Percentiles rank a stretch among this genome's conserved stretches.
Evolutionary conservation across 1,140 invertebrate genomes (phyloP).

Genomic region (Hyposmocoma kahamanoa): DNA sequence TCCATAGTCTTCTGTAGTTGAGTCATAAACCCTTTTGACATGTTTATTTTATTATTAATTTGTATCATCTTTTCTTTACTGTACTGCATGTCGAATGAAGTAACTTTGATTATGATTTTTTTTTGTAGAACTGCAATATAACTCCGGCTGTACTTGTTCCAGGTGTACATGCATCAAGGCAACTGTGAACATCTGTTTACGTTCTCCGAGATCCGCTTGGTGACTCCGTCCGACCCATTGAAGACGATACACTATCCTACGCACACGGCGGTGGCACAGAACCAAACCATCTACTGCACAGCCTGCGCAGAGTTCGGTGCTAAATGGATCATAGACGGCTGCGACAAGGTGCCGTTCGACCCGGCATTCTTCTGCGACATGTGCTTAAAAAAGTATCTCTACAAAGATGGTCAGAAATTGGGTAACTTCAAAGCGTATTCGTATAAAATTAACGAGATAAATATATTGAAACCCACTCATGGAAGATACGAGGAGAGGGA

Average conservation of each 20-base stretch:
- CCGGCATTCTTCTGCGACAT: constrained; percentile 79
- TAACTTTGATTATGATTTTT: too few species aligned
- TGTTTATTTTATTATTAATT: too few species aligned
- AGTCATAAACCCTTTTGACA: too few species aligned
- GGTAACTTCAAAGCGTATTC: constrained; percentile 72
- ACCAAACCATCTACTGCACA: constrained; percentile 54
- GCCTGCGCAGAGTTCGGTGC: constrained; percentile 62
- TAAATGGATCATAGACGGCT: constrained; percentile 76
- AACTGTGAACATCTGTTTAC: constrained; percentile 90
- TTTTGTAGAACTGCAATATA: too few species aligned
- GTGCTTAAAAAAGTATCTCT: constrained; percentile 80
- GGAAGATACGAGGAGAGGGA: too few species aligned
- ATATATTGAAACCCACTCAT: constrained; percentile 44
- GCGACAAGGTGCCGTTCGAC: constrained; percentile 77
- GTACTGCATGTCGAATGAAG: too few species aligned
- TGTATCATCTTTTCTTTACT: too few species aligned
- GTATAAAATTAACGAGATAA: constrained; percentile 44
- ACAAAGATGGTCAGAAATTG: constrained; percentile 75
- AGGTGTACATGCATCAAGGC: constrained; percentile 91
- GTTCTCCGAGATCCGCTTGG: constrained; percentile 81
- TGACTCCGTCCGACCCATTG: constrained; percentile 69
- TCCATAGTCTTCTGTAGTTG: too few species aligned
- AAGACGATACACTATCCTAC: constrained; percentile 70
- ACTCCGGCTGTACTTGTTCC: too few species aligned
- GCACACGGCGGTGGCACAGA: constrained; percentile 59